phyloP scores from a whole-genome alignment of 2,888 invertebrate genomes.

The Mactromeris polynyma region DNA sequence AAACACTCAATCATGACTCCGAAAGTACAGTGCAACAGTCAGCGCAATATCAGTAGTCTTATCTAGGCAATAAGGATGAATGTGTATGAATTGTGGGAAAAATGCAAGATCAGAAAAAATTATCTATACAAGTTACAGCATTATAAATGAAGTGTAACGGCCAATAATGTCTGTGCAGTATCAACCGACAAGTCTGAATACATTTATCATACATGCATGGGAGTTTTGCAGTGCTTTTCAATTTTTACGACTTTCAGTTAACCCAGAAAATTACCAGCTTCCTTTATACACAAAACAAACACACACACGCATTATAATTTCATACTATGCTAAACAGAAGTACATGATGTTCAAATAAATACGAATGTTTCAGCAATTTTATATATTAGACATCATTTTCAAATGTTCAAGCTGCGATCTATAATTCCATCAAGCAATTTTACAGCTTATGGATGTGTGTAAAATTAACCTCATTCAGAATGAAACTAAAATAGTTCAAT shows the following conservation, averaged over 20 bases:
- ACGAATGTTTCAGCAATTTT: too few relatives aligned
- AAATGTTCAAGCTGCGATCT: too few relatives aligned
- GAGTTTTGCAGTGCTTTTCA: slow-evolving; percentile 1
- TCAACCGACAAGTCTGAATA: slow-evolving; percentile 8
- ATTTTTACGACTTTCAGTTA: not conserved
- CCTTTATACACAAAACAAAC: not conserved
- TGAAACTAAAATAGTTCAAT: too few relatives aligned
- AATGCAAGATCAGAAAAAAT: not conserved
- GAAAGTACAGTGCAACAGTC: not conserved
- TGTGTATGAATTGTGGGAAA: slow-evolving; percentile 24
- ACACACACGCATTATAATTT: too few relatives aligned
- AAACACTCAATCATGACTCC: too few relatives aligned
- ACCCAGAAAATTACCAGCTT: not conserved
- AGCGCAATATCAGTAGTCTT: not conserved
- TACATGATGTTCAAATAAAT: too few relatives aligned
- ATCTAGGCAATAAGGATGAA: not conserved
- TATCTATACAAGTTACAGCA: slow-evolving; percentile 29
- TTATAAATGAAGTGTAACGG: slow-evolving; percentile 28
- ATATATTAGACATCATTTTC: too few relatives aligned
- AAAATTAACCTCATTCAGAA: too few relatives aligned
- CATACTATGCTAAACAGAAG: too few relatives aligned
- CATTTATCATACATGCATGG: not conserved
- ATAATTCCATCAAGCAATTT: too few relatives aligned
- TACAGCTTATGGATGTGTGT: too few relatives aligned
- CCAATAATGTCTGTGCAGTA: not conserved